phyloP scores from a whole-genome alignment of 1,140 invertebrate genomes.

The Bombus fervidus region DNA sequence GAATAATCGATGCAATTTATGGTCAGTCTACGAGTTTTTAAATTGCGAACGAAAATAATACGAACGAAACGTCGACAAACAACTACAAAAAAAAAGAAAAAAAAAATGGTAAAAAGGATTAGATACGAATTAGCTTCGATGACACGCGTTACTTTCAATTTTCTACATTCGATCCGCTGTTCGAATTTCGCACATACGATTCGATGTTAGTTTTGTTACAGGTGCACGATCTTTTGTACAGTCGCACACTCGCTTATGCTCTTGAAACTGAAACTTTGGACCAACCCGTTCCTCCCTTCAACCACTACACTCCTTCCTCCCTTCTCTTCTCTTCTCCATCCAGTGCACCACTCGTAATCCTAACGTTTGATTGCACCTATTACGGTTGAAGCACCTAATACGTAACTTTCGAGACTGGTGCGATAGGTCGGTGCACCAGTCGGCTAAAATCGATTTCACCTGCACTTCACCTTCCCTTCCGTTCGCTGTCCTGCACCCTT shows the following conservation, averaged over 20 bases:
- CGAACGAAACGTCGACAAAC: neutral
- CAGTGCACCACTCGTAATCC: constrained; percentile 67
- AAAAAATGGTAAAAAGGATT: neutral
- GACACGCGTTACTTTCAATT: neutral
- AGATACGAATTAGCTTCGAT: neutral
- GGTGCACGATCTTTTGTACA: constrained; percentile 36
- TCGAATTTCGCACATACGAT: neutral
- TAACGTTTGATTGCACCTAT: constrained; percentile 77
- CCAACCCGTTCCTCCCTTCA: constrained; percentile 26
- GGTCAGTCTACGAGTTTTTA: too few relatives aligned
- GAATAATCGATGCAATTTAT: neutral
- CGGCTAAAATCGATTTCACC: constrained; percentile 67
- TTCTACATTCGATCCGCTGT: neutral
- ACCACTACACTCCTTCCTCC: neutral
- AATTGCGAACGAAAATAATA: neutral
- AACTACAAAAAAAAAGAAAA: neutral
- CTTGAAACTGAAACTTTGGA: constrained; percentile 57
- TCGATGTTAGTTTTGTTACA: constrained; percentile 2
- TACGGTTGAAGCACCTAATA: constrained; percentile 73
- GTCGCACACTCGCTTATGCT: constrained; percentile 58
- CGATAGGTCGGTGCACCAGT: constrained; percentile 52
- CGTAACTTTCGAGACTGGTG: constrained; percentile 72
- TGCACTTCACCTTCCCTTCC: constrained; percentile 41
- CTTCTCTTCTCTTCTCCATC: neutral
- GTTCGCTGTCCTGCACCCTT: neutral